These are phyloP conservation scores for Hydriomena furcata DNA, from an alignment of 2,888 invertebrate genomes.

Conservation along the genomic window DNA sequence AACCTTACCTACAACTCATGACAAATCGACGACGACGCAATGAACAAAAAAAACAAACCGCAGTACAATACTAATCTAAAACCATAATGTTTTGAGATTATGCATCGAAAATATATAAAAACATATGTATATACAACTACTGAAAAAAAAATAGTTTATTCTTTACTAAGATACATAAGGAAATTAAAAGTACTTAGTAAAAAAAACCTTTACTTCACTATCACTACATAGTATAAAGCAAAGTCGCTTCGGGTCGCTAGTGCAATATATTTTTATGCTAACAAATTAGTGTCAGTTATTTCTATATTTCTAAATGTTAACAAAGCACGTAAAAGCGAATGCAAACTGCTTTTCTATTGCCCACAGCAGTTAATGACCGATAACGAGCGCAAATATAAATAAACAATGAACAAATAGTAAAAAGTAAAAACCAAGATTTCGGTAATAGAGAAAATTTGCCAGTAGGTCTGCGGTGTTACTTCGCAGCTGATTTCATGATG, in stretches of 20 bases:
- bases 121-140: too few relatives aligned
- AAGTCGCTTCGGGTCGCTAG: constrained; percentile 4
- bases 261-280: constrained; percentile 24
- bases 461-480: constrained; percentile 48
- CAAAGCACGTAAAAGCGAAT: constrained; percentile 27
- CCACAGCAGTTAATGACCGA: constrained; percentile 36
- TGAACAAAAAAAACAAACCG: constrained; percentile 44
- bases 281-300: constrained; percentile 19
- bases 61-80: constrained; percentile 38
- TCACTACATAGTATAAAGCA: too few relatives aligned
- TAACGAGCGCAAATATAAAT: constrained; percentile 40
- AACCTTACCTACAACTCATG: constrained; percentile 15
- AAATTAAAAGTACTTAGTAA: too few relatives aligned
- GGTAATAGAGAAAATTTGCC: constrained; percentile 46
- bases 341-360: constrained; percentile 40
- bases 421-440: constrained; percentile 45
- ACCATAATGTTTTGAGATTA: constrained; percentile 16
- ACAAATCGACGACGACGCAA: constrained; percentile 41
- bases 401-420: constrained; percentile 41
- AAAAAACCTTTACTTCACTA: too few relatives aligned
- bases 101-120: too few relatives aligned
- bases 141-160: too few relatives aligned
- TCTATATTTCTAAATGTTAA: constrained; percentile 23
- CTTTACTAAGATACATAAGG: too few relatives aligned
- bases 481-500: constrained; percentile 70